Evolutionary conservation across 37 sponge, comb jelly and placozoan genomes (phyloP).

Genomic region (Amphimedon queenslandica): DNA sequence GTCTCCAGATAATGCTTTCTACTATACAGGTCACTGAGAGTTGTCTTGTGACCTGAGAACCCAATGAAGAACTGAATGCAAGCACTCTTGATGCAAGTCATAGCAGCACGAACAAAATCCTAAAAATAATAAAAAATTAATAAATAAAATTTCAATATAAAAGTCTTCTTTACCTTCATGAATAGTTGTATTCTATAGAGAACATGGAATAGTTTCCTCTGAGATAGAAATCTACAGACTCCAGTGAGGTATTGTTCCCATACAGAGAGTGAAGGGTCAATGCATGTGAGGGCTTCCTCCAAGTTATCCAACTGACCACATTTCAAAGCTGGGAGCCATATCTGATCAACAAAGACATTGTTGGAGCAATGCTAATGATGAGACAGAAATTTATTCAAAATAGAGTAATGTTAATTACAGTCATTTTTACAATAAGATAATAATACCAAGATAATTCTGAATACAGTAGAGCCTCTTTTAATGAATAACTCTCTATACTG

Average conservation of each 20-base stretch:
- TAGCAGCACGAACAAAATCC: constrained; percentile 78
- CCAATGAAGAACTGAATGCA: constrained; percentile 91
- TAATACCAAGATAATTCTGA: too few relatives aligned
- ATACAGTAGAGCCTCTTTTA: too few relatives aligned
- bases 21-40: constrained; percentile 46
- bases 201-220: constrained; percentile 41
- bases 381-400: too few relatives aligned
- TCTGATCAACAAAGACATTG: constrained; percentile 76
- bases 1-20: constrained; percentile 43
- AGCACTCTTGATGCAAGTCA: too few relatives aligned
- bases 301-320: constrained; percentile 42
- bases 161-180: constrained; percentile 90
- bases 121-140: constrained; percentile 13
- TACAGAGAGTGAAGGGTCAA: constrained; percentile 42
- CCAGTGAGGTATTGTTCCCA: constrained; percentile 80
- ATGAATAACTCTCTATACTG: too few relatives aligned
- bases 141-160: too few relatives aligned
- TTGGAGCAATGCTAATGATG: constrained; percentile 58
- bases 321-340: constrained; percentile 77
- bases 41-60: constrained; percentile 41
- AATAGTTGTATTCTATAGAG: constrained; percentile 75
- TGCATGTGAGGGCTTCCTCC: constrained; percentile 34
- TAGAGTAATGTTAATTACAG: too few relatives aligned
- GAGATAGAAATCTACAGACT: constrained; percentile 58
- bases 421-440: too few relatives aligned